Evolutionary conservation across 2,797 vertebrate genomes (phyloP), one percentile per base, ranked within the genome.

Genomic region (Tokudaia tokunoshimensis): DNA sequence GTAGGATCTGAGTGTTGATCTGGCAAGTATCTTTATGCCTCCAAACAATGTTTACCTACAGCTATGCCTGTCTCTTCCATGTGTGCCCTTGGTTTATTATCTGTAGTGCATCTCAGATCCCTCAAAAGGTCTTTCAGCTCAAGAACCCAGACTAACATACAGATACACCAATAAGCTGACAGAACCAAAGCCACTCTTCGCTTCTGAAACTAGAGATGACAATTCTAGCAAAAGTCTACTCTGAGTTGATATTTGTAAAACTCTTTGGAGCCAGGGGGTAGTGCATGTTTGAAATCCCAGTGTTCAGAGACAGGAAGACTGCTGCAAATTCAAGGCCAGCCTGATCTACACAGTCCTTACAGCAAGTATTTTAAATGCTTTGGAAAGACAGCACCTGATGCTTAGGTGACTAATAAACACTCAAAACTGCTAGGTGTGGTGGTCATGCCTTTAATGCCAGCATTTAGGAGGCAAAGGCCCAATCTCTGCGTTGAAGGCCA

Each of bases 151-250:
- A 50, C 15, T 2, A 34, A 85, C 6, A 34, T 3, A 3, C 26
- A 94, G 9, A 31, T 76, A 47, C 17, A 78, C 12, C 37, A 24
- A 84, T 19, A 57, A 90, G 83, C 65, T 26, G 41, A 89, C 61
- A 74, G 47, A 83, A 76, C 47, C 4, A 4, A 55, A 95, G 87
- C 87, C 67, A 92, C 2, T 81, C 14, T 47, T 67, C 74, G 67
- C 47, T 31, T 92, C 85, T 50, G 41, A 94, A 95, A 96, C 22
- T 7, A 6, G 70, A n/a, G 14, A 87, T 34, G 59, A 92, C 29
- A 90, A 92, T 37, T 91, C 41, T 4, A 17, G 13, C 13, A 1
- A 14, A 70, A 91, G 41, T 79, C 0, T 78, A 4, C 12, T 47
- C 34, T 86, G 75, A 78, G 0, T 50, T 7, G 17, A 20, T 61